Evolutionary conservation across 2,797 vertebrate species (phyloP).

Genomic region (Alca torda): DNA sequence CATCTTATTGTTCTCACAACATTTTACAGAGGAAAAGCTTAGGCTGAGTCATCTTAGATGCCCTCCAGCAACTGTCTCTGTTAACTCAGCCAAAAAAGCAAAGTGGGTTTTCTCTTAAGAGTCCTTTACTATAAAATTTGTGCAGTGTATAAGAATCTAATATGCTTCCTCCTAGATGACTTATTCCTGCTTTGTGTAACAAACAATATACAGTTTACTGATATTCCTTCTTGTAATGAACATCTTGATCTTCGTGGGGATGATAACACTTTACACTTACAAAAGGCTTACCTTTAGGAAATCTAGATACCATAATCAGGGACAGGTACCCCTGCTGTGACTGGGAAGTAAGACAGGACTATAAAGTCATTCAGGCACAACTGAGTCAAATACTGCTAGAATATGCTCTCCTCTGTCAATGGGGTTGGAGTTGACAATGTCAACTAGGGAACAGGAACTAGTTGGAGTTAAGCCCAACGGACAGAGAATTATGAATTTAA

Average conservation of each 20-base stretch:
- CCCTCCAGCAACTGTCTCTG: background rate
- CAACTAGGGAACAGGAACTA: background rate
- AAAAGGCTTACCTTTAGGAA: background rate
- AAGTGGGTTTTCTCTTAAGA: background rate
- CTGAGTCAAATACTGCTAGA: background rate
- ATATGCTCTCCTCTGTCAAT: background rate
- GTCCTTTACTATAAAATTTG: background rate
- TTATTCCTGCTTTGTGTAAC: background rate
- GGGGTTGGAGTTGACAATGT: too few species aligned
- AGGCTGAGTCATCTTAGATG: background rate
- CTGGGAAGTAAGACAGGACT: background rate
- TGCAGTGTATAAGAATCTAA: background rate
- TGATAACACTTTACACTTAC: background rate
- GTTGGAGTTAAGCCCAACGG: background rate
- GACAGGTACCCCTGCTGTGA: background rate
- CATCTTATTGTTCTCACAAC: background rate
- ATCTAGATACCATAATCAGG: background rate
- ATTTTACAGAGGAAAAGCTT: background rate
- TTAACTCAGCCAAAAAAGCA: background rate
- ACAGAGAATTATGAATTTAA: background rate
- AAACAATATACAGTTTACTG: background rate
- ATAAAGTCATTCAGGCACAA: background rate
- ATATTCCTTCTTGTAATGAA: background rate
- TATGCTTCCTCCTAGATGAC: background rate
- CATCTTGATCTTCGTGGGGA: background rate